Evolutionary conservation across 2,797 vertebrate species (phyloP), one percentile per base, ranked within the genome.

Genomic region (Micropoecilia bifurca): DNA sequence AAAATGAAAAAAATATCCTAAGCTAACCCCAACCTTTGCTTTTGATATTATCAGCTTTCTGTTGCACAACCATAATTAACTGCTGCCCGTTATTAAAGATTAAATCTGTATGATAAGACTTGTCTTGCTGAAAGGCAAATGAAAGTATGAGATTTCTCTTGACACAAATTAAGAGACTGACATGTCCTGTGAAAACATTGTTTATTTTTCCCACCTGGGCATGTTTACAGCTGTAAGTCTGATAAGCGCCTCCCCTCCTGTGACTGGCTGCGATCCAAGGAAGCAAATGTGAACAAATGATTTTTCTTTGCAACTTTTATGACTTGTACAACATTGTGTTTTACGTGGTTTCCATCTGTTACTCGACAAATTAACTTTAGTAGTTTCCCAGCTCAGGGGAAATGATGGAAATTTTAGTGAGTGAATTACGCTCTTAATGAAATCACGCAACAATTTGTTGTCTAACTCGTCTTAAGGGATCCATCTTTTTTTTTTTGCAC

Each of bases 371-470:
- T 86, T 78, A 36, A 78, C 46, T 84, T 74, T 80, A 80, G 89
- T 85, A 71, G 30, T 73, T 25, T 36, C 41, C 50, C 59, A 3
- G 22, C 84, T 85, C 83, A 0, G 20, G 88, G 86, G 86, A 88
- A 87, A 92, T 88, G 39, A 55, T 5, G 6, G 0, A 30, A 18
- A 78, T 90, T 86, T 83, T 76, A 71, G 61, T 36, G 16, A 85
- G 57, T 79, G 5, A 87, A 89, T 85, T 88, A 43, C 13, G 10
- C 59, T 83, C 87, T 85, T 73, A 84, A 90, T 92, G 76, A 59
- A 20, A 88, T 94, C 83, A 83, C 20, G 28, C 25, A 72, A 53
- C 39, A 80, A 28, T 77, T 36, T 53, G 57, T 77, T 81, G 74
- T 41, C 45, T 61, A 48, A 80, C 0, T 7, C 33, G 30, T 84